A percentile compares a stretch with the other conserved stretches of the same genome.
Conservation (phyloP, 1,140 invertebrate species). For the Trinorchestia longiramus region DNA sequence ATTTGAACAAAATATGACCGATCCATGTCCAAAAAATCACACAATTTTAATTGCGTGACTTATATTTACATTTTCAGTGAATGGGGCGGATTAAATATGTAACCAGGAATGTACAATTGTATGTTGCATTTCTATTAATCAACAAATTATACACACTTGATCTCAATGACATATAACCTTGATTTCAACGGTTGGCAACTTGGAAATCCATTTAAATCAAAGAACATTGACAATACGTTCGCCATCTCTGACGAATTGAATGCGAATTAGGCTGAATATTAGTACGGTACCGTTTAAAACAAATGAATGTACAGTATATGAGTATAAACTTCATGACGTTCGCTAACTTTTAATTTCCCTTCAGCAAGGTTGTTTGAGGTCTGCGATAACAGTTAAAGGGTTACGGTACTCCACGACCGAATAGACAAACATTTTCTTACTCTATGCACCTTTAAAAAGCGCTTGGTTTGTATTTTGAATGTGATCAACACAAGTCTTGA, state of each 20-base stretch:
- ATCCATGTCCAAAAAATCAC: not conserved
- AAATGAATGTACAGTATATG: too few species aligned
- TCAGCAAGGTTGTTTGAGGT: not conserved
- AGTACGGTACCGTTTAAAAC: too few species aligned
- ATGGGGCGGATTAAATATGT: not conserved
- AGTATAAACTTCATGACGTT: too few species aligned
- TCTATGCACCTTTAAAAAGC: not conserved
- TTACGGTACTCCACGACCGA: not conserved
- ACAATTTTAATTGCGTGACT: not conserved
- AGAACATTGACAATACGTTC: not conserved
- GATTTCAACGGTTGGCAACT: not conserved
- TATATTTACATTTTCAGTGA: not conserved
- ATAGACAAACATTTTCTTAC: not conserved
- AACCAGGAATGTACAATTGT: not conserved
- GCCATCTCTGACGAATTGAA: not conserved
- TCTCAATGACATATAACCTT: not conserved
- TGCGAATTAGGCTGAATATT: not conserved
- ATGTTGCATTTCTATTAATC: not conserved
- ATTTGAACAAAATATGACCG: not conserved
- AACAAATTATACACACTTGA: not conserved
- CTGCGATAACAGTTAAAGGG: not conserved
- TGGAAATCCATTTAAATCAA: not conserved
- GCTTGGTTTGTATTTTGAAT: not conserved
- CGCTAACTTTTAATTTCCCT: not conserved
- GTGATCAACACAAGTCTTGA: not conserved